Conservation (phyloP, 1,140 invertebrate species). For the Magallana ariakensis region DNA sequence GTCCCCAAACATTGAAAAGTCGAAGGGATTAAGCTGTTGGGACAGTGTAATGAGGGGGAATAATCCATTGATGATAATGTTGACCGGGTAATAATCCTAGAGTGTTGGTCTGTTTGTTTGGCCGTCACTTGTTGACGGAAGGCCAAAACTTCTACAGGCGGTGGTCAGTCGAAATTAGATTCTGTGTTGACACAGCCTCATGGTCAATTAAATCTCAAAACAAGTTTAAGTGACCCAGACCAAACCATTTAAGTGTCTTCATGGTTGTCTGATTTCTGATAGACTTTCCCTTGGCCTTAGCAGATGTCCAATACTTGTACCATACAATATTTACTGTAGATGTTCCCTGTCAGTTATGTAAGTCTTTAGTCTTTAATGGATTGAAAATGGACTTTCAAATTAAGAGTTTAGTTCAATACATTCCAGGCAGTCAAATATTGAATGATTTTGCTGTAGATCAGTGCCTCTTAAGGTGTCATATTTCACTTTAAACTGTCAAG, state of each 20-base stretch:
- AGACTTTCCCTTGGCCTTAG: neutral
- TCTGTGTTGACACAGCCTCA: slow-evolving; percentile 14
- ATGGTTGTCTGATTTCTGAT: neutral
- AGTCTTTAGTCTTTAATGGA: neutral
- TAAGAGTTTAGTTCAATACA: slow-evolving; percentile 27
- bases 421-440: slow-evolving; percentile 38
- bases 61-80: neutral
- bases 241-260: neutral
- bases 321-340: neutral
- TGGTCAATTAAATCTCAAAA: slow-evolving; percentile 26
- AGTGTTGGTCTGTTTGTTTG: neutral
- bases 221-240: neutral
- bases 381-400: slow-evolving; percentile 3
- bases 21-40: neutral
- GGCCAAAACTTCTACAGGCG: neutral
- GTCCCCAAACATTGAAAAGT: neutral
- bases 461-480: neutral
- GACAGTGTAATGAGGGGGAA: slow-evolving; percentile 8
- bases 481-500: slow-evolving; percentile 5
- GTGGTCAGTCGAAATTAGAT: neutral
- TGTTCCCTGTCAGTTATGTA: neutral
- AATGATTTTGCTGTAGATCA: neutral
- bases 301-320: neutral
- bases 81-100: neutral
- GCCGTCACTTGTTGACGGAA: neutral